Base-by-base conservation (phyloP, 2,888 invertebrate genomes). In the Belgica antarctica region DNA sequence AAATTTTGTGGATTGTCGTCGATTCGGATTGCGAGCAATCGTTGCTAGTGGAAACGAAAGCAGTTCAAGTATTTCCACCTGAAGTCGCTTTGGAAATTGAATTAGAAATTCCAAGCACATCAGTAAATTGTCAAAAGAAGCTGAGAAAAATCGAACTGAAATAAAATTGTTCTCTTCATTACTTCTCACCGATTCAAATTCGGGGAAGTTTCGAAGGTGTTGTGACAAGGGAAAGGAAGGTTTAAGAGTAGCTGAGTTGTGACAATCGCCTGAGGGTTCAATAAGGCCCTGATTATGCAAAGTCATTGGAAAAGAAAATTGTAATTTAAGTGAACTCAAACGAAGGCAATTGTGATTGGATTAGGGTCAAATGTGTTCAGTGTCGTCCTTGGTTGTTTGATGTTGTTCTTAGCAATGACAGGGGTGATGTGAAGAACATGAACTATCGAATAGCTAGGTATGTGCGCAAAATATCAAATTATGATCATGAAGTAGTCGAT, bases 81-180 rank as follows among this genome's bases (percentile, higher is more conserved):
- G 4, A 15, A 46, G 46, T 22, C 19, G n/a, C 17, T 27, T 47
- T 34, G 31, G 15, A 46, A 31, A 57, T 68, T 28, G 34, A 68
- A 68, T 68, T 68, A 68, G 27, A 65, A 68, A 68, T 68, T 68
- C 68, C 19, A 57, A 25, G 19, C 68, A 68, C 68, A 68, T n/a
- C 28, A n/a, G 52, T 65, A 27, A 47, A 65, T 65, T 52, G 65
- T 59, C 59, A 27, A 5, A 25, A 59, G 22, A 27, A 46, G n/a
- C n/a, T 19, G 24, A 46, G 52, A 24, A 52, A 52, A 52, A 52
- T 19, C 15, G 52, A 59, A 25, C 2, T 27, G 27, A 59, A 59
- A 4, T 7, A 59, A 52, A 27, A 24, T 59, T 27, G 25, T 59
- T 17, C 59, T 7, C 12, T 27, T 59, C 24, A n/a, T 52, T 52